phyloP scores from a whole-genome alignment of 92 coral and sea anemone species.

The Virgularia gustaviana region DNA sequence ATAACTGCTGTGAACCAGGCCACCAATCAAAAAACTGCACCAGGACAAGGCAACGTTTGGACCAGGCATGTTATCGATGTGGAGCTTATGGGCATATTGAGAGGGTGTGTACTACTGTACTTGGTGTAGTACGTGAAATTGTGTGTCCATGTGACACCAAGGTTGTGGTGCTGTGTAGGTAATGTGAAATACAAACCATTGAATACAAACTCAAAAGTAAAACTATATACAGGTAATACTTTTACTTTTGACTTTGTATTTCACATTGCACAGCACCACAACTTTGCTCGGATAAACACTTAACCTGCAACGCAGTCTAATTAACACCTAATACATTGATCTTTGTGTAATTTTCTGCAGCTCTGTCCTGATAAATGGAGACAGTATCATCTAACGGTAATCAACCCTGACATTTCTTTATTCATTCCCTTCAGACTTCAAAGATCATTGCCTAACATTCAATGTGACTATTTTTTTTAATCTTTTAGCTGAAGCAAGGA shows the following conservation, averaged over 20 bases:
- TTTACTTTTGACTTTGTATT: no score
- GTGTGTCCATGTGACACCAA: not conserved
- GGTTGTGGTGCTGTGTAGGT: no score
- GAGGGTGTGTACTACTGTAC: slow-evolving; percentile 38
- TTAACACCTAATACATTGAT: no score
- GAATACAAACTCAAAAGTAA: not conserved
- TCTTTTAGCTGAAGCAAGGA: slow-evolving; percentile 11
- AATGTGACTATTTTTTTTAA: not conserved
- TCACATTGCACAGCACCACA: no score
- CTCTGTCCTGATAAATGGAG: slow-evolving; percentile 95
- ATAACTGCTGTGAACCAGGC: slow-evolving; percentile 85
- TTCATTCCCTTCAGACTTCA: no score
- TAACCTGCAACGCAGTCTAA: no score
- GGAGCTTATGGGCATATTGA: slow-evolving; percentile 63
- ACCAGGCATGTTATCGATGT: slow-evolving; percentile 71
- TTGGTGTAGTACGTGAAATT: not conserved
- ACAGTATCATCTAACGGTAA: slow-evolving; percentile 85
- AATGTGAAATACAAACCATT: not conserved
- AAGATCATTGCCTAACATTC: no score
- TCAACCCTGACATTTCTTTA: no score
- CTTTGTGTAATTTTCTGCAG: slow-evolving; percentile 44
- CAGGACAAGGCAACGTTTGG: slow-evolving; percentile 56
- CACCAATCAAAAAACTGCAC: slow-evolving; percentile 70
- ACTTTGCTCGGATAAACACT: no score
- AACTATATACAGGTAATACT: no score